A percentile compares a stretch with the other conserved stretches of the same genome.
Evolutionary conservation across 2,113 vertebrate genomes (phyloP).

Genomic region (Mesocricetus auratus): DNA sequence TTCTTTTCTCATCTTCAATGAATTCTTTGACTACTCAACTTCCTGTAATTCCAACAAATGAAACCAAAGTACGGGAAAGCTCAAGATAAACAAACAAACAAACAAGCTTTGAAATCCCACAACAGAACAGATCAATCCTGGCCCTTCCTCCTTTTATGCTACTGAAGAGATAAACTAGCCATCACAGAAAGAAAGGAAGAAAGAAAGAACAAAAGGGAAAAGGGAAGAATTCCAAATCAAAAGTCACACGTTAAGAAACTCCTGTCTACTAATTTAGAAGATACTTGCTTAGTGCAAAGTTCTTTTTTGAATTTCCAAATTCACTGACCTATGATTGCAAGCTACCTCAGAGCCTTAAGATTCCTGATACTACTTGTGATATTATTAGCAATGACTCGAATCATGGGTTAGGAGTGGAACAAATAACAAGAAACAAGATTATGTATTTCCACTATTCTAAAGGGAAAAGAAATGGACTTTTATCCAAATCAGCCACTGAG

Average conservation of each 20-base stretch:
- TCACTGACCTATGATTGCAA: not conserved
- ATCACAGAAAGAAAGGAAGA: not conserved
- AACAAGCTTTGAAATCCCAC: not conserved
- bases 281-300: slow-evolving; percentile 24
- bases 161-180: not conserved
- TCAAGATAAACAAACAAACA: slow-evolving; percentile 35
- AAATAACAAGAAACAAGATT: not conserved
- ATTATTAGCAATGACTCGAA: not conserved
- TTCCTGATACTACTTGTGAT: not conserved
- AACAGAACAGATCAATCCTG: not conserved
- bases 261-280: not conserved
- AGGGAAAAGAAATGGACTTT: not conserved
- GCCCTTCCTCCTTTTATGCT: not conserved
- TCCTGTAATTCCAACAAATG: not conserved
- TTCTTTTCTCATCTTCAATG: slow-evolving; percentile 50
- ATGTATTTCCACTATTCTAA: not conserved
- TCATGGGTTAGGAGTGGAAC: not conserved
- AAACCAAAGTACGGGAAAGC: not conserved
- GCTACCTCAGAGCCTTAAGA: not conserved
- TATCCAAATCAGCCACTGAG: slow-evolving; percentile 17
- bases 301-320: not conserved
- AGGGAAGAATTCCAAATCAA: not conserved
- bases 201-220: rapidly evolving
- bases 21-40: slow-evolving; percentile 16
- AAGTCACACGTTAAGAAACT: not conserved